Evolutionary conservation across 2,797 vertebrate species (phyloP).

Genomic region (Dipus sagitta): DNA sequence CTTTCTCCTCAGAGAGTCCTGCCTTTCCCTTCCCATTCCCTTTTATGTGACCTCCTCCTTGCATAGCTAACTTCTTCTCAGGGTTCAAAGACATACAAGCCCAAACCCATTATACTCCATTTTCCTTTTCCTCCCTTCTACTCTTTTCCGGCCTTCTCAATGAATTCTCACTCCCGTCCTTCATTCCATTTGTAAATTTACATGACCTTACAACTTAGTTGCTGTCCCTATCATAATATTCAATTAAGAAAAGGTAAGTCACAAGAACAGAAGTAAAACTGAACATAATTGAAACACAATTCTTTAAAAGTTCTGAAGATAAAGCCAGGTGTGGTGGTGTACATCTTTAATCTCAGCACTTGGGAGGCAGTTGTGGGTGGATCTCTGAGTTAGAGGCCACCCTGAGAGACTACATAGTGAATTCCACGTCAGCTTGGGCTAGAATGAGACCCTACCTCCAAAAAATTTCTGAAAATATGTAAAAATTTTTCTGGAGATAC

Average conservation of each 20-base stretch:
- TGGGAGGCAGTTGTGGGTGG: no score
- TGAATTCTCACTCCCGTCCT: conserved; percentile 31
- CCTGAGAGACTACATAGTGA: no score
- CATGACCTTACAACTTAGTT: not conserved
- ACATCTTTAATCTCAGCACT: no score
- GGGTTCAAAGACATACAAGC: conserved; percentile 8
- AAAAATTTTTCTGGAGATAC: not conserved
- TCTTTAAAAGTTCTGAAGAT: conserved; percentile 54
- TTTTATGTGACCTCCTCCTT: not conserved
- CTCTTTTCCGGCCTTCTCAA: conserved; percentile 22
- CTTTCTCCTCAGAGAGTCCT: not conserved
- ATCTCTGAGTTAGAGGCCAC: no score
- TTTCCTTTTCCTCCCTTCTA: not conserved
- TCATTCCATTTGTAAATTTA: conserved; percentile 21
- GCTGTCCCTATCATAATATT: not conserved
- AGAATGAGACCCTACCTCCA: no score
- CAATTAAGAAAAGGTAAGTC: conserved; percentile 29
- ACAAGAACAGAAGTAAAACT: conserved; percentile 22
- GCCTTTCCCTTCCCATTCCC: not conserved
- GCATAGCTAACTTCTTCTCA: not conserved
- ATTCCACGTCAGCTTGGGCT: no score
- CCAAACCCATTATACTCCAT: not conserved
- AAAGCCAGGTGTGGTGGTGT: not conserved
- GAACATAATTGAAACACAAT: conserved; percentile 22
- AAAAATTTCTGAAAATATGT: not conserved